A percentile compares a stretch with the other conserved stretches of the same genome.
Evolutionary conservation across 2,797 vertebrate genomes (phyloP).

Genomic region (Argentina silus): DNA sequence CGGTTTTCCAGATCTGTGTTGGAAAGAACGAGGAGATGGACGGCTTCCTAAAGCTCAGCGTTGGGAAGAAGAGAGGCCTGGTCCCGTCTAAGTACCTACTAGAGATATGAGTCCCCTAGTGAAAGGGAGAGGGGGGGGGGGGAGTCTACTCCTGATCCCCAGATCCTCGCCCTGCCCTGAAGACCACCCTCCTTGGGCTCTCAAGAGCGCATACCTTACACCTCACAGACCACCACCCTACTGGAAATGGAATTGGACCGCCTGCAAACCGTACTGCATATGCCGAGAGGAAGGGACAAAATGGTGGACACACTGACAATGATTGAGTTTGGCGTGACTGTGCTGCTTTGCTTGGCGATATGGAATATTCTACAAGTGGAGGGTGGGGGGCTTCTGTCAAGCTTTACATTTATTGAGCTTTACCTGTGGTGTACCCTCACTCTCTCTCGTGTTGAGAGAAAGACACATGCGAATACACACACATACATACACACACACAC

Average conservation of each 20-base stretch:
- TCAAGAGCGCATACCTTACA: slow-evolving; percentile 65
- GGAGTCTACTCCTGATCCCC: slow-evolving; percentile 18
- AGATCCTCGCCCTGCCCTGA: slow-evolving; percentile 33
- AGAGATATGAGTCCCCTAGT: slow-evolving; percentile 79
- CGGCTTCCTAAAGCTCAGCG: slow-evolving; percentile 85
- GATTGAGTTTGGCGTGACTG: background rate
- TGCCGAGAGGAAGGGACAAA: slow-evolving; percentile 35
- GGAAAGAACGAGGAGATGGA: slow-evolving; percentile 83
- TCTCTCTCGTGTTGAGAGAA: background rate
- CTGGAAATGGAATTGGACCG: background rate
- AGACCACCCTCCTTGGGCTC: slow-evolving; percentile 39
- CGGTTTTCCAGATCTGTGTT: slow-evolving; percentile 81
- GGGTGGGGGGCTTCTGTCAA: slow-evolving; percentile 35
- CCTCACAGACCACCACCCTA: slow-evolving; percentile 55
- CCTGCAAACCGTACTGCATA: slow-evolving; percentile 18
- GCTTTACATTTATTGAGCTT: slow-evolving; percentile 50
- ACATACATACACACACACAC: slow-evolving; percentile 34
- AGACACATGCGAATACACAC: background rate
- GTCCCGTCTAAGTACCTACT: slow-evolving; percentile 81
- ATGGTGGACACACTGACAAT: slow-evolving; percentile 43
- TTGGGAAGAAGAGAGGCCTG: slow-evolving; percentile 87
- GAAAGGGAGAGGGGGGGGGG: background rate
- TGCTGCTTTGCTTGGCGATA: slow-evolving; percentile 38
- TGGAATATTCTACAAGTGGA: slow-evolving; percentile 12
- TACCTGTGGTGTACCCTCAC: slow-evolving; percentile 50